A percentile compares a stretch with the other conserved stretches of the same genome.
Conservation (phyloP, 2,113 vertebrate species). For the Excalfactoria chinensis region DNA sequence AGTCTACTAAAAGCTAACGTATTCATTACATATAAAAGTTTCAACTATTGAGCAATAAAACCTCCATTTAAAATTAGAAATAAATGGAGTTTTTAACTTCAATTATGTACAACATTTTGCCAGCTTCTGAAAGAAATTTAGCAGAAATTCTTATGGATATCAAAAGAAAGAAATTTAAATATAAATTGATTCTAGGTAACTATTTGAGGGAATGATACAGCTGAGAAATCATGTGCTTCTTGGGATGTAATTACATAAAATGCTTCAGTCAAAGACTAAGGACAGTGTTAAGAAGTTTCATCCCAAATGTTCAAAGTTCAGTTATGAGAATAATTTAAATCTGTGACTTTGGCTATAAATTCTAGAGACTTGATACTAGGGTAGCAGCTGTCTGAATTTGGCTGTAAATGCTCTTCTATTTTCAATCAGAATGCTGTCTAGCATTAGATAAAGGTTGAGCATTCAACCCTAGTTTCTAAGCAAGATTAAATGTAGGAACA, state of each 20-base stretch:
- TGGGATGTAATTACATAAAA: neutral
- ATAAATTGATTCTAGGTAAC: slow-evolving; percentile 26
- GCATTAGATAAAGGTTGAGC: neutral
- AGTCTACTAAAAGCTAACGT: neutral
- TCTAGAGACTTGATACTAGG: neutral
- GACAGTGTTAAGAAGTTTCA: neutral
- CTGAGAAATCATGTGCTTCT: neutral
- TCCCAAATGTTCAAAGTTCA: neutral
- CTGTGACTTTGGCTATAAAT: neutral
- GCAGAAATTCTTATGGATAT: neutral
- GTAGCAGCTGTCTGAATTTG: neutral
- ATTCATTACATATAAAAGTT: slow-evolving; percentile 24
- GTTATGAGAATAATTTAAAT: neutral
- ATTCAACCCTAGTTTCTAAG: neutral
- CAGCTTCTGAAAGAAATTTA: slow-evolving; percentile 17
- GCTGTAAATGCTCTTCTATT: neutral
- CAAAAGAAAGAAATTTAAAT: slow-evolving; percentile 15
- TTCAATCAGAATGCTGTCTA: neutral
- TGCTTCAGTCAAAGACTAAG: neutral
- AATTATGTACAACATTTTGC: slow-evolving; percentile 1
- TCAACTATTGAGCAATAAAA: neutral
- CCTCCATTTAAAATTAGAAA: neutral
- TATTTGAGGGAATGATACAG: neutral
- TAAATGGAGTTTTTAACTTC: neutral
- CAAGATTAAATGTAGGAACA: neutral